Base-by-base conservation (phyloP, 37 sponge, comb jelly and placozoan species). In the Haliclona indistincta region DNA sequence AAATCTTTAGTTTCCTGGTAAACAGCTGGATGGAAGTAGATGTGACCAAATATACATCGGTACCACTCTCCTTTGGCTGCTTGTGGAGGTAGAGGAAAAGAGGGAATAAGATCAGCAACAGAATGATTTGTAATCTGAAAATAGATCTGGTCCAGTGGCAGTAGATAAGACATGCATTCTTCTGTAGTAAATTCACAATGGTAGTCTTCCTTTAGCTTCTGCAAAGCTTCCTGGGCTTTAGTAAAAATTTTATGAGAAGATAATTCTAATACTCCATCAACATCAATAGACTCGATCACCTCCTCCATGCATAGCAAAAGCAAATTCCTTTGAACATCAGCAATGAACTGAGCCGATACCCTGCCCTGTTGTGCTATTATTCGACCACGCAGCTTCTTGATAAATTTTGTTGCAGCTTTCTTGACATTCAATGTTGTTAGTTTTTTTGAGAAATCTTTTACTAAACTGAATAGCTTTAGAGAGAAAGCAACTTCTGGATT, bases 301-400 rank as follows among this genome's bases (percentile, higher is more conserved):
- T n/a, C n/a, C n/a, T n/a, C n/a, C n/a, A n/a, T n/a, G 38, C 32
- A 23, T n/a, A 68, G 23, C 3, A 37, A 47, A 37, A 37, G 75
- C 3, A 61, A 29, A 6, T 83, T 68, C 38, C 68, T 75, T 34
- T 43, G 23, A 2, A 75, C 41, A 40, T 83, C 83, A 34, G 34
- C 56, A 32, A 83, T 2, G 36, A 83, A 3, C 32, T 68, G 75
- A 23, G 35, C n/a, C 56, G 83, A 65, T 8, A 83, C 38, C 34
- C 28, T 56, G 38, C 35, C 55, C 42, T 56, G n/a, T n/a, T n/a
- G n/a, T n/a, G n/a, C n/a, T n/a, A n/a, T n/a, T n/a, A n/a, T n/a
- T n/a, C n/a, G n/a, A n/a, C n/a, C n/a, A n/a, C n/a, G n/a, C n/a
- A n/a, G n/a, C n/a, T n/a, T n/a, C n/a, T n/a, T n/a, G n/a, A n/a